Percentiles rank a stretch among this genome's conserved stretches.
These are phyloP conservation scores for Coracopsis vasa DNA, from an alignment of 2,113 vertebrate genomes.

Conservation along the genomic window DNA sequence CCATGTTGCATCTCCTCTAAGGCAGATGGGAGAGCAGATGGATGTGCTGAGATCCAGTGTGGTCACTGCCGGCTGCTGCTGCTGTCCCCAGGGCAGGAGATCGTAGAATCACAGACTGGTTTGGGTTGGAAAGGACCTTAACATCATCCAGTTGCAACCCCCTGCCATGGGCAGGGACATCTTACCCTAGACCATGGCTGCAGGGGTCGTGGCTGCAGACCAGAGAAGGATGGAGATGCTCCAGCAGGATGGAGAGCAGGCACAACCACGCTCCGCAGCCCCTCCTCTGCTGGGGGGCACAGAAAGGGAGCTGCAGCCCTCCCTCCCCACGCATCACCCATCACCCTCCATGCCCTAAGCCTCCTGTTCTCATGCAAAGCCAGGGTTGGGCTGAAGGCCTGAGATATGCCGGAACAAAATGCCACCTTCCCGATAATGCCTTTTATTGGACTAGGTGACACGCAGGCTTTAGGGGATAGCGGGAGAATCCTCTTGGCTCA, in stretches of 20 bases:
- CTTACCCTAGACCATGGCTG: fast-evolving
- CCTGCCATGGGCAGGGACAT: not conserved
- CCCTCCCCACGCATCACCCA: not conserved
- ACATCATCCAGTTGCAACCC: not conserved
- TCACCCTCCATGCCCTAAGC: not conserved
- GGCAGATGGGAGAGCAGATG: fast-evolving
- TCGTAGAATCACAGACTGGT: not conserved
- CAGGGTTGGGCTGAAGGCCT: not conserved
- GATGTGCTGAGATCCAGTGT: fast-evolving
- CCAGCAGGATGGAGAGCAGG: fast-evolving
- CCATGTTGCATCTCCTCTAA: fast-evolving
- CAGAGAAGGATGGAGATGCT: not conserved
- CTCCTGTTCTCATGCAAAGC: not conserved
- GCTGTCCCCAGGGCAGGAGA: not conserved
- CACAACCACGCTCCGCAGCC: fast-evolving
- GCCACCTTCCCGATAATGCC: slow-evolving; percentile 45
- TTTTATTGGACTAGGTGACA: slow-evolving; percentile 67
- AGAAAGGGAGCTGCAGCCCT: fast-evolving
- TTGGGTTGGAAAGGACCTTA: not conserved
- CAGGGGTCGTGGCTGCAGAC: not conserved
- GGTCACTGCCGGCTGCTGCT: not conserved
- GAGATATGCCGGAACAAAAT: slow-evolving; percentile 4
- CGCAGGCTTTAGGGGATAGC: slow-evolving; percentile 55
- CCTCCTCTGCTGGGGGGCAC: not conserved
- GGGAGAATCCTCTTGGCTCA: slow-evolving; percentile 60